Base-by-base conservation (phyloP, 2,797 vertebrate species). In the Intellagama lesueurii region DNA sequence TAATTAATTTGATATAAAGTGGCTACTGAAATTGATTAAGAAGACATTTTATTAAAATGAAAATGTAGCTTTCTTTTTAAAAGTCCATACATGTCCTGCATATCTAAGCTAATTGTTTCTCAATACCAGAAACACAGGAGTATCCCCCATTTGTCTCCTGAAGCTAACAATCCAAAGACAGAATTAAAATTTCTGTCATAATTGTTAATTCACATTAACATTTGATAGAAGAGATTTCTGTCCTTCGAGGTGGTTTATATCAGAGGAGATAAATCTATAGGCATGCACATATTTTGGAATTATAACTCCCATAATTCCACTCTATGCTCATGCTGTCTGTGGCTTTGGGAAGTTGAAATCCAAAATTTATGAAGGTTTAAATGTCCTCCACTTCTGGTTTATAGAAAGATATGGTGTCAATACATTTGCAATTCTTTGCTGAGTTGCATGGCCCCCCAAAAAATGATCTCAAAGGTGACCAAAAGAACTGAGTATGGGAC, bases 11-110 rank as follows among this genome's bases (percentile, higher is more conserved):
- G 24, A 35, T 73, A 28, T 87, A 47, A 73, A 89, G 60, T 83
- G 64, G 52, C 73, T 40, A 73, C 77, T 94, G 83, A 86, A 66
- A 81, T 19, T 81, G 89, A n/a, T 92, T 60, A 22, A 91, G 19
- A 28, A 86, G 73, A 90, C 24, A 60, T 40, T 83, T 66, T 0
- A 0, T 0, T 24, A 91, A 91, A 89, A 89, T 87, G 26, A 83
- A 78, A 32, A 70, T 0, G 17, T 7, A 77, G 78, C 70, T 91
- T 90, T 64, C 72, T 85, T 81, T 81, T 66, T 49, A 70, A 91
- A 82, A 83, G 8, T 30, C 86, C 85, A 44, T 7, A 76, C 56
- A 2, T 52, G 17, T 32, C 40, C 52, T 24, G 56, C 49, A 73
- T 91, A 92, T 90, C 72, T 5, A 16, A 68, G 0, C 1, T 52